Base-by-base conservation (phyloP, 2,797 vertebrate genomes). In the Morelia viridis region DNA sequence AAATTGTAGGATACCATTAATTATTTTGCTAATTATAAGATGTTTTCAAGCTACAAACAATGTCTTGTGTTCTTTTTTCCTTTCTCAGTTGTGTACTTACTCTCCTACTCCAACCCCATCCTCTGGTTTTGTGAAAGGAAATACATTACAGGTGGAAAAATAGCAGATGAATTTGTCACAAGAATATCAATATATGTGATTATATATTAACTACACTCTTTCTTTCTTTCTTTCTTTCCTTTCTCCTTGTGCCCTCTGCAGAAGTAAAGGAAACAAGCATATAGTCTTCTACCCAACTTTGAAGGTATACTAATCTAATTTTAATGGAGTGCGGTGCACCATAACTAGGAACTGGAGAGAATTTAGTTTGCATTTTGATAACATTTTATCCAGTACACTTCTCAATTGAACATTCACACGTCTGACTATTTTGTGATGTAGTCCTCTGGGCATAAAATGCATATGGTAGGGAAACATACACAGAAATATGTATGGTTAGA, bases 281-380 rank as follows among this genome's bases (percentile, higher is more conserved):
- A 96, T 98, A 0, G 97, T 99, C 84, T 99, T 99, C 97, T 99
- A 98, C 93, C 99, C 99, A 1, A 98, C 98, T 1, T 95, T 99
- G 92, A 99, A 99, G 98, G 99, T 99, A 97, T 0, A 7, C 58
- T 61, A 41, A 62, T 57, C 10, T 84, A 15, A 92, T 86, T 92
- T 89, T 60, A 89, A 84, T 89, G 31, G 22, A 71, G 24, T 61
- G 26, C 3, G 50, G 15, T 58, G 71, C 71, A 80, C 41, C 19
- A 80, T 80, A 80, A 46, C 71, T 80, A 80, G 19, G 22, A 80
- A 46, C 71, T 46, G 86, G 35, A 88, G 35, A 80, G 22, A 46
- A 80, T 80, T 80, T 41, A 46, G 19, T 80, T 80, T 80, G 71
- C 71, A 80, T 80, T 80, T 46, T 46, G 71, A 80, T 80, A 80